Evolutionary conservation across 2,113 vertebrate genomes (phyloP).

Genomic region (Dermatemys mawii): DNA sequence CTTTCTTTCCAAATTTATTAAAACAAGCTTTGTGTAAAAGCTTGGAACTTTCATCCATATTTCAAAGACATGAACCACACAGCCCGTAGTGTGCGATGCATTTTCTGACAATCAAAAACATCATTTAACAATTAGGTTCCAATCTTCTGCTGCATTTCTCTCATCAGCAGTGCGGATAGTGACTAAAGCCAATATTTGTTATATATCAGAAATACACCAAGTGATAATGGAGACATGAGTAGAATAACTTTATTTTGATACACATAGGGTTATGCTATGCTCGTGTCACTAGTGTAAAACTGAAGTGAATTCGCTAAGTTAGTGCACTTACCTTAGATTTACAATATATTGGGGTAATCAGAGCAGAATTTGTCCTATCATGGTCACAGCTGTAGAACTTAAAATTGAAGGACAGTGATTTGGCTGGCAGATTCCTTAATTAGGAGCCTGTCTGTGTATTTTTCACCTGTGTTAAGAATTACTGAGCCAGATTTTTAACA

Average conservation of each 20-base stretch:
- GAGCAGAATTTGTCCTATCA: conserved; percentile 3
- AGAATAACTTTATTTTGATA: not conserved
- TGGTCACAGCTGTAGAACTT: not conserved
- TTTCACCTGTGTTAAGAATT: not conserved
- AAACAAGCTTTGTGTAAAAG: conserved; percentile 11
- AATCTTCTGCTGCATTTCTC: conserved; percentile 33
- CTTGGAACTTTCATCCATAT: conserved; percentile 8
- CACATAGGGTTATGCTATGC: conserved; percentile 30
- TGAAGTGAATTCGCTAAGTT: conserved; percentile 1
- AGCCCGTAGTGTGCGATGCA: not conserved
- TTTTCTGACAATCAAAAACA: conserved; percentile 33
- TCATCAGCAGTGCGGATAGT: conserved; percentile 26
- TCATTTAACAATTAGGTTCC: conserved; percentile 29
- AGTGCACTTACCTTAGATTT: conserved; percentile 44
- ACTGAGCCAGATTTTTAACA: not conserved
- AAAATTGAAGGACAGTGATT: not conserved
- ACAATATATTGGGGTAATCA: not conserved
- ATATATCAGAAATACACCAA: not conserved
- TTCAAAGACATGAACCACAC: conserved; percentile 19
- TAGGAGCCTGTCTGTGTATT: not conserved
- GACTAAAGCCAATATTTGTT: conserved; percentile 7
- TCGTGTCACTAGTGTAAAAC: not conserved
- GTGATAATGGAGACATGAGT: conserved; percentile 12
- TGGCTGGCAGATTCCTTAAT: not conserved
- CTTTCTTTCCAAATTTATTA: conserved; percentile 36